Base-by-base conservation (phyloP, 2,797 vertebrate species). In the Melanotaenia maccullochi region DNA sequence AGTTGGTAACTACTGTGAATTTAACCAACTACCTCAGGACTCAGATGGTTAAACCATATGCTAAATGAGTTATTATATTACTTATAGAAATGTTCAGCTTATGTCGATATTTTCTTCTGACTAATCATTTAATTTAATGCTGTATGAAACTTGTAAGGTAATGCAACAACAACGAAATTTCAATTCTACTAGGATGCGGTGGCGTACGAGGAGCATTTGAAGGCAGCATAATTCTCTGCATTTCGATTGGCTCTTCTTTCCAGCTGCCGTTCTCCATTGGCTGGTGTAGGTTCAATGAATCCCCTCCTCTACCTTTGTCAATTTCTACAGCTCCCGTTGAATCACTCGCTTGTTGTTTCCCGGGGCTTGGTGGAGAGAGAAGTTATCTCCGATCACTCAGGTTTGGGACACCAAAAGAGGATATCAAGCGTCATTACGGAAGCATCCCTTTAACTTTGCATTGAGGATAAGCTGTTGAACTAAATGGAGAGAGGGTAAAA, bases 271-370 rank as follows among this genome's bases (percentile, higher is more conserved):
- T 62, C 9, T 58, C 76, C 1, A 95, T 96, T 95, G 94, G 95
- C 77, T 83, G 71, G 0, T 36, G 65, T 63, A 18, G 36, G 28
- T 83, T 82, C 91, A 91, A 88, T 90, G 92, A 93, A 86, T 84
- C 85, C 77, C 93, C 91, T 92, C 94, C 94, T 93, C 92, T 91
- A 92, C 92, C 93, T 95, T 94, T 94, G 93, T 95, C 92, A 91
- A 79, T 92, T 92, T 89, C 88, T 77, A 93, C 93, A 89, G 91
- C 94, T 91, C 90, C 79, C 13, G 91, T 92, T 93, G 92, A 93
- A 93, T 79, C 82, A 85, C 59, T 66, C 49, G 78, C 35, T 78
- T 82, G 92, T 89, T 89, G 86, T 89, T 90, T 84, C 85, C 79
- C 79, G 65, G 60, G 76, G 62, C 57, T 42, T 35, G 13, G 68